Percentiles rank a stretch among this genome's conserved stretches.
phyloP scores from a whole-genome alignment of 2,888 invertebrate species.

The Abscondita cerata region DNA sequence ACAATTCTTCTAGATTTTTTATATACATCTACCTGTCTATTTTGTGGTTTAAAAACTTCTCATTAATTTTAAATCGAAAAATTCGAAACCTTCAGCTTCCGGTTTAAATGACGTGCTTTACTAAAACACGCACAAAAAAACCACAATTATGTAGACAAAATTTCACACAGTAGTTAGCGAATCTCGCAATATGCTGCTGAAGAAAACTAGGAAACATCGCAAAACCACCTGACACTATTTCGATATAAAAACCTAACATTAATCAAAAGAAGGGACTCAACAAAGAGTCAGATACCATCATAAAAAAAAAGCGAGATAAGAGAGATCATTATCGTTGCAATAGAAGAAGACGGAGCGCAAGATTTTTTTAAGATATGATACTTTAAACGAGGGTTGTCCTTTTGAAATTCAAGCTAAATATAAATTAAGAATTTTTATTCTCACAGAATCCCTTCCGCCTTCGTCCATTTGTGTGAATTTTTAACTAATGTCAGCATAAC shows the following conservation, averaged over 20 bases:
- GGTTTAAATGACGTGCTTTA: conserved; percentile 21
- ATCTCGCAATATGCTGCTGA: conserved; percentile 25
- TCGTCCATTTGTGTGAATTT: conserved; percentile 15
- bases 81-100: conserved; percentile 29
- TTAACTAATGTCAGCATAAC: background rate
- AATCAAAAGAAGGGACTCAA: conserved; percentile 42
- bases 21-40: conserved; percentile 11
- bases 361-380: conserved; percentile 34
- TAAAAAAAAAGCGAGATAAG: conserved; percentile 19
- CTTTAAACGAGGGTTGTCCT: conserved; percentile 28
- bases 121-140: conserved; percentile 23
- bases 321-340: conserved; percentile 19
- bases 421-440: conserved; percentile 42
- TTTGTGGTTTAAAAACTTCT: conserved; percentile 21
- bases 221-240: conserved; percentile 42
- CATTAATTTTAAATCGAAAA: conserved; percentile 29
- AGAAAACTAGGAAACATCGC: conserved; percentile 13
- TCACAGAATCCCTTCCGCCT: conserved; percentile 35
- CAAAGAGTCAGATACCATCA: conserved; percentile 36
- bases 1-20: background rate
- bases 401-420: conserved; percentile 37
- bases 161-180: conserved; percentile 32
- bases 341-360: conserved; percentile 27
- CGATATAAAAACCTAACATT: conserved; percentile 43
- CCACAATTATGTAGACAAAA: conserved; percentile 26